Evolutionary conservation across 1,140 invertebrate species (phyloP).

Genomic region (Phocides pigmalion): DNA sequence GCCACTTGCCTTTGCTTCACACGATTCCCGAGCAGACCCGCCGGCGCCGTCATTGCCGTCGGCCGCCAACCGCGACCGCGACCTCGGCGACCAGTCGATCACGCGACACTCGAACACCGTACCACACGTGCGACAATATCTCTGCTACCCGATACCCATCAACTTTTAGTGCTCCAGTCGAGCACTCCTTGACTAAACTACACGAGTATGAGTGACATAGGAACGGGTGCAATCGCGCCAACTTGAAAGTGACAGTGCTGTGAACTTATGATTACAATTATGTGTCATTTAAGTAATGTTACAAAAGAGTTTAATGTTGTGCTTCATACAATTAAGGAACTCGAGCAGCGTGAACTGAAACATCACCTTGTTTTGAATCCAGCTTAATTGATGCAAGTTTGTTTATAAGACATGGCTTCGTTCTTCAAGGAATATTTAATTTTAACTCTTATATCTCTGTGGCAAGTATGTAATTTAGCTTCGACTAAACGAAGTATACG

Average conservation of each 20-base stretch:
- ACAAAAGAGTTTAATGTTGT: conserved; percentile 42
- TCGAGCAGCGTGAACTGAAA: conserved; percentile 49
- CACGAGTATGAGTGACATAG: conserved; percentile 56
- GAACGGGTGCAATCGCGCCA: conserved; percentile 37
- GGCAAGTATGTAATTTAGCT: conserved; percentile 58
- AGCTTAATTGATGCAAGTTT: conserved; percentile 53
- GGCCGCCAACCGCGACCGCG: conserved; percentile 42
- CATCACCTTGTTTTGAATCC: conserved; percentile 67
- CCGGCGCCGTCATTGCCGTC: conserved; percentile 70
- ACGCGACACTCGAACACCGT: conserved; percentile 9
- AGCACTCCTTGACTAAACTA: conserved; percentile 15
- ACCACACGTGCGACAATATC: conserved; percentile 14
- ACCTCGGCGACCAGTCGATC: conserved; percentile 16
- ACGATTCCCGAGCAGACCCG: conserved; percentile 68
- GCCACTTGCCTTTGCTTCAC: conserved; percentile 55
- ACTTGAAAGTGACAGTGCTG: conserved; percentile 62
- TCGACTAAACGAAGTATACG: conserved; percentile 59
- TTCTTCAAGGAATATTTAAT: conserved; percentile 63
- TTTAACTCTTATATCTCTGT: conserved; percentile 61
- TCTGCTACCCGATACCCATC: not conserved
- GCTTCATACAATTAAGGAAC: conserved; percentile 51
- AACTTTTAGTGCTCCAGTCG: conserved; percentile 1
- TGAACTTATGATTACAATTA: conserved; percentile 58
- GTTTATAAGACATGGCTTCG: conserved; percentile 62
- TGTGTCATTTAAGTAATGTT: conserved; percentile 49